Percentiles rank a stretch among this genome's conserved stretches.
Evolutionary conservation across 2,113 vertebrate species (phyloP).

Genomic region (Dunckerocampus dactyliophorus): DNA sequence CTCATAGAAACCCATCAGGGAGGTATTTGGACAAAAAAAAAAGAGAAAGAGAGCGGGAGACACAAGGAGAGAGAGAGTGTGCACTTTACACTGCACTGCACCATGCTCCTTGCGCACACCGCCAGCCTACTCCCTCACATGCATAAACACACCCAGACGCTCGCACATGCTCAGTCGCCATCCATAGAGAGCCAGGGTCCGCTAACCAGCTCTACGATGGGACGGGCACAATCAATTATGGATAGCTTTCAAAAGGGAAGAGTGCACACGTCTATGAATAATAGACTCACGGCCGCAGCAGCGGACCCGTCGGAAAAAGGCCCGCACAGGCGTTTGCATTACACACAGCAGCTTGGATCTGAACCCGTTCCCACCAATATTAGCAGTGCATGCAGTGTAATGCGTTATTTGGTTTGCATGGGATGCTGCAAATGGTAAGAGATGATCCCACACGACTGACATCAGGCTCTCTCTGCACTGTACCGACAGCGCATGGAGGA

Average conservation of each 20-base stretch:
- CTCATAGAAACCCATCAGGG: slow-evolving; percentile 53
- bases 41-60: slow-evolving; percentile 11
- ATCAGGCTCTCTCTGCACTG: too few relatives aligned
- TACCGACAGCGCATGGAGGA: too few relatives aligned
- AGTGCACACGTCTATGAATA: slow-evolving; percentile 65
- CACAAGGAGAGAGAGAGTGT: slow-evolving; percentile 34
- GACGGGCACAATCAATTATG: slow-evolving; percentile 67
- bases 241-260: slow-evolving; percentile 65
- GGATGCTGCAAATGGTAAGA: slow-evolving; percentile 5
- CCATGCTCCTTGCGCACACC: slow-evolving; percentile 57
- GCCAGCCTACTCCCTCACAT: slow-evolving; percentile 46
- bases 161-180: slow-evolving; percentile 16
- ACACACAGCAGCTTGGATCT: slow-evolving; percentile 8
- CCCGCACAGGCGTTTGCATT: slow-evolving; percentile 15
- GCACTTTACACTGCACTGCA: slow-evolving; percentile 66
- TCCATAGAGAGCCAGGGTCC: slow-evolving; percentile 42
- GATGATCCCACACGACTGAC: slow-evolving; percentile 4
- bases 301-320: slow-evolving; percentile 25
- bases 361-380: not conserved
- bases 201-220: slow-evolving; percentile 50
- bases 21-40: slow-evolving; percentile 43
- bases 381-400: not conserved
- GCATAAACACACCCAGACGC: slow-evolving; percentile 40
- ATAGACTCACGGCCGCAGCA: slow-evolving; percentile 49
- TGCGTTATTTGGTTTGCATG: not conserved